phyloP scores from a whole-genome alignment of 2,113 vertebrate species.

The Pimephales promelas region DNA sequence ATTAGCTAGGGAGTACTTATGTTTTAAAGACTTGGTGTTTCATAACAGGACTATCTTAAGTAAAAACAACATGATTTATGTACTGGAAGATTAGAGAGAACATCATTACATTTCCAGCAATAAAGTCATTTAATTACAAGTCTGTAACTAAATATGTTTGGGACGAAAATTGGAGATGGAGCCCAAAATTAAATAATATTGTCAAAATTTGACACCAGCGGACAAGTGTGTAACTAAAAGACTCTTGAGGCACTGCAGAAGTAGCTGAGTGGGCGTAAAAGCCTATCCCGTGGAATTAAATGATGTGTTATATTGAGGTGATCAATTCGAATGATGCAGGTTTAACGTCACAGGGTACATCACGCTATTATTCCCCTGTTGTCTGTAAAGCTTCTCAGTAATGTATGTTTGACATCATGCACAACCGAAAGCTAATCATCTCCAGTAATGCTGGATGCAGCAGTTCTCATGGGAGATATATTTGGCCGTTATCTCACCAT shows the following conservation, averaged over 20 bases:
- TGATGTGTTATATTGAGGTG: conserved; percentile 11
- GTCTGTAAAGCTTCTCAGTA: conserved; percentile 38
- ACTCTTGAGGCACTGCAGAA: background rate
- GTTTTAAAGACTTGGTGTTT: background rate
- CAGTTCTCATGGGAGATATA: conserved; percentile 43
- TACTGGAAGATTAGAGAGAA: conserved; percentile 1
- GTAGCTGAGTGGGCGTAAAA: background rate
- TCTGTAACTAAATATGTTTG: conserved; percentile 10
- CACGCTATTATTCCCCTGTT: conserved; percentile 37
- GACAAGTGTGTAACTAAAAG: background rate
- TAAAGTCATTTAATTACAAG: conserved; percentile 23
- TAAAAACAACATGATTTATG: conserved; percentile 34
- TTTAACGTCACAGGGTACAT: conserved; percentile 27
- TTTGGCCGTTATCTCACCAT: conserved; percentile 45
- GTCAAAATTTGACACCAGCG: background rate
- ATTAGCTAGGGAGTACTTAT: conserved; percentile 17
- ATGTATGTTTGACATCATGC: conserved; percentile 42
- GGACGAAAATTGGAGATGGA: background rate
- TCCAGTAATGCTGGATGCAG: conserved; percentile 25
- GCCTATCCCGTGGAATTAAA: background rate
- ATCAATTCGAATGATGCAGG: conserved; percentile 32
- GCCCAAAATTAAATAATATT: background rate
- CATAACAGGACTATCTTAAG: conserved; percentile 7
- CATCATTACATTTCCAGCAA: conserved; percentile 15
- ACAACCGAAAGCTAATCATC: conserved; percentile 39